Percentiles rank a stretch among this genome's conserved stretches.
These are phyloP conservation scores for Leuciscus idus DNA, from an alignment of 2,113 vertebrate species.

Conservation along the genomic window DNA sequence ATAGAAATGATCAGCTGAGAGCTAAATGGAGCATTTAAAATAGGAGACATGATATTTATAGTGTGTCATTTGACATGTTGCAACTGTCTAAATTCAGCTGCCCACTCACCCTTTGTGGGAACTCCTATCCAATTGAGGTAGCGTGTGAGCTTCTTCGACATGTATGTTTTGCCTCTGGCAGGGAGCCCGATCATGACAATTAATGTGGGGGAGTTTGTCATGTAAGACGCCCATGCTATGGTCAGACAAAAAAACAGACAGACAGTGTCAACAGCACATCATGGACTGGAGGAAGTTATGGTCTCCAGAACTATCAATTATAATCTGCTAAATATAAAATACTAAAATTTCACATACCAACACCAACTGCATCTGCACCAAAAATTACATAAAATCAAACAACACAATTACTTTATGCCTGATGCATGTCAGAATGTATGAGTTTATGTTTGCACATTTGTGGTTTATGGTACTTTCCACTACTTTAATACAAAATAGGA, in stretches of 20 bases:
- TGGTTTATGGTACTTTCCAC: not conserved
- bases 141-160: conserved; percentile 96
- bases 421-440: too few species aligned
- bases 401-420: too few species aligned
- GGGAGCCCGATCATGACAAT: conserved; percentile 98
- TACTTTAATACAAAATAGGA: not conserved
- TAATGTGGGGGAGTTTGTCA: conserved; percentile 96
- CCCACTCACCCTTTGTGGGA: conserved; percentile 88
- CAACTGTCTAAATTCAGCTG: not conserved
- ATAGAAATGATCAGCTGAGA: not conserved
- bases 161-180: conserved; percentile 90
- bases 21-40: not conserved
- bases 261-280: not conserved
- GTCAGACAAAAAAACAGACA: conserved; percentile 33
- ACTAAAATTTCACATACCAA: conserved; percentile 11
- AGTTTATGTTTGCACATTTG: not conserved
- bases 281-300: not conserved
- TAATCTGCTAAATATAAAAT: conserved; percentile 1
- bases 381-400: too few species aligned
- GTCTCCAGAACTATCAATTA: not conserved
- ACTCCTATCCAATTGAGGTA: conserved; percentile 99
- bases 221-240: conserved; percentile 95
- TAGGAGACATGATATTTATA: conserved; percentile 3
- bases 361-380: conserved; percentile 1
- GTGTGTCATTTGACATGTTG: conserved; percentile 1